A percentile compares a stretch with the other conserved stretches of the same genome.
Evolutionary conservation across 1,140 invertebrate genomes (phyloP).

Genomic region (Drosophila bocqueti): DNA sequence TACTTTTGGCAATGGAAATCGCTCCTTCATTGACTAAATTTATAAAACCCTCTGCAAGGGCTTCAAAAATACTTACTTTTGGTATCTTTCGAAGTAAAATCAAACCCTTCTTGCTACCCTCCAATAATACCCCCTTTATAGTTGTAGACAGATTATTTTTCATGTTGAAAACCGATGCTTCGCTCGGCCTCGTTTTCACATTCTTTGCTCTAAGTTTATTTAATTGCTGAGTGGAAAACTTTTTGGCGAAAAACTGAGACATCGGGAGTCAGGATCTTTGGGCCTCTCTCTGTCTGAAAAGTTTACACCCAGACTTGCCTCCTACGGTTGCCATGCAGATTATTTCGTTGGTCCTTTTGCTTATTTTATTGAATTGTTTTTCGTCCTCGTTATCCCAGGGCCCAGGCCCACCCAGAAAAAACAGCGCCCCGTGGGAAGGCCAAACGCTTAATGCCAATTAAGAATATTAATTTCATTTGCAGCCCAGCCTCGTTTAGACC

Average conservation of each 20-base stretch:
- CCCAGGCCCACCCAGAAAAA: background rate
- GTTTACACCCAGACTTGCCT: conserved; percentile 1
- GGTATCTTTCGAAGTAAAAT: too few relatives aligned
- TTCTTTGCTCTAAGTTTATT: conserved; percentile 13
- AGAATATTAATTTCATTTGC: conserved; percentile 78
- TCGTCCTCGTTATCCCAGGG: conserved; percentile 21
- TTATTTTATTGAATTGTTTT: conserved; percentile 16
- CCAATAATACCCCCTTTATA: background rate
- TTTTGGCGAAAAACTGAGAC: conserved; percentile 43
- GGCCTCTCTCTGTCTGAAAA: conserved; percentile 22
- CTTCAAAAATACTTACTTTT: too few relatives aligned
- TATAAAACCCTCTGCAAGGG: too few relatives aligned
- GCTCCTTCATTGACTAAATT: too few relatives aligned
- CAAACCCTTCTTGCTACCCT: background rate
- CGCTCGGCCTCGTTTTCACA: background rate
- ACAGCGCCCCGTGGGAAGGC: conserved; percentile 9
- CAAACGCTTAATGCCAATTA: conserved; percentile 79
- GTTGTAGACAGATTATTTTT: background rate
- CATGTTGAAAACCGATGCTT: background rate
- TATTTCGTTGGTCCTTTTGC: conserved; percentile 6
- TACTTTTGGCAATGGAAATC: too few relatives aligned
- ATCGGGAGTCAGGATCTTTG: conserved; percentile 19
- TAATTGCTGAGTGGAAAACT: conserved; percentile 55
- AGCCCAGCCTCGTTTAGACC: conserved; percentile 51
- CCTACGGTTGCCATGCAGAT: conserved; percentile 25